phyloP scores from a whole-genome alignment of 2,888 invertebrate genomes.

The Drosophila rellima region DNA sequence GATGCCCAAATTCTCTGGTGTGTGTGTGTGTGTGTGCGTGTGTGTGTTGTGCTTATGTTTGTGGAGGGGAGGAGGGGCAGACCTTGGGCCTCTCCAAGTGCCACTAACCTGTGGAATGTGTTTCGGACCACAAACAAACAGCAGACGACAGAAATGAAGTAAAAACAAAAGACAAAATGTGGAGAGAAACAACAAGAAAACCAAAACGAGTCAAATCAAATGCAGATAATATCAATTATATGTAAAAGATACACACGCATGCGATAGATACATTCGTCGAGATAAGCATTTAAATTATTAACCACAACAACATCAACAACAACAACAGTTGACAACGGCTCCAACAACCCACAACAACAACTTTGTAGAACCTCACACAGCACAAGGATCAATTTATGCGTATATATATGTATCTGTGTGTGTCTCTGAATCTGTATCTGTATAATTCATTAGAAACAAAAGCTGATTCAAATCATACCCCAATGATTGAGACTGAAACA shows the following conservation, averaged over 20 bases:
- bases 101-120: slow-evolving; percentile 69
- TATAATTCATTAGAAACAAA: slow-evolving; percentile 58
- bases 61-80: neutral
- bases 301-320: slow-evolving; percentile 44
- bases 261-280: slow-evolving; percentile 68
- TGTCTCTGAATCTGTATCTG: slow-evolving; percentile 6
- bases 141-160: slow-evolving; percentile 25
- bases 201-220: slow-evolving; percentile 66
- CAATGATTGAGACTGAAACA: neutral
- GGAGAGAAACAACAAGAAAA: slow-evolving; percentile 4
- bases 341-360: slow-evolving; percentile 17
- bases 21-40: neutral
- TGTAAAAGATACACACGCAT: slow-evolving; percentile 79
- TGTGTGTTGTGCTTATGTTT: neutral
- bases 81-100: slow-evolving; percentile 12
- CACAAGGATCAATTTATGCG: slow-evolving; percentile 53
- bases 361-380: slow-evolving; percentile 8
- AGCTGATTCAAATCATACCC: slow-evolving; percentile 27
- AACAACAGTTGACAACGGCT: slow-evolving; percentile 17
- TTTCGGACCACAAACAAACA: slow-evolving; percentile 25
- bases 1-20: slow-evolving; percentile 10
- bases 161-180: slow-evolving; percentile 26
- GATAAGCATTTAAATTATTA: slow-evolving; percentile 80
- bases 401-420: slow-evolving; percentile 6
- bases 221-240: slow-evolving; percentile 82